These are phyloP conservation scores for pig (Sus scrofa) DNA, from an alignment of 2,113 vertebrate genomes.

Conservation along the genomic window T2T-Sscrofa CM000812.6:174529001-174529500, in stretches of 20 bases:
- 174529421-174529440: neutral
- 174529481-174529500: neutral
- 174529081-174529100: neutral
- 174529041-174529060: neutral
- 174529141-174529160: neutral
- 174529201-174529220: neutral
- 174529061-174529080: neutral
- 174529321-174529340: neutral
- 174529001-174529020: neutral
- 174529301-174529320: neutral
- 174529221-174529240: neutral
- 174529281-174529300: neutral
- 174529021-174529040: neutral
- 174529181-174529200: neutral
- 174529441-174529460: slow-evolving; percentile 23
- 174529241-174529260: neutral
- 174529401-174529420: neutral
- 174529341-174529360: neutral
- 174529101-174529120: neutral
- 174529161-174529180: neutral
- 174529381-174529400: neutral
- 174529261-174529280: neutral
- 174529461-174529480: neutral
- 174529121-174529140: neutral
- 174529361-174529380: slow-evolving; percentile 40